Base-by-base conservation (phyloP, 53 echinoderm and acorn worm genomes). In the Actinopyga echinites region DNA sequence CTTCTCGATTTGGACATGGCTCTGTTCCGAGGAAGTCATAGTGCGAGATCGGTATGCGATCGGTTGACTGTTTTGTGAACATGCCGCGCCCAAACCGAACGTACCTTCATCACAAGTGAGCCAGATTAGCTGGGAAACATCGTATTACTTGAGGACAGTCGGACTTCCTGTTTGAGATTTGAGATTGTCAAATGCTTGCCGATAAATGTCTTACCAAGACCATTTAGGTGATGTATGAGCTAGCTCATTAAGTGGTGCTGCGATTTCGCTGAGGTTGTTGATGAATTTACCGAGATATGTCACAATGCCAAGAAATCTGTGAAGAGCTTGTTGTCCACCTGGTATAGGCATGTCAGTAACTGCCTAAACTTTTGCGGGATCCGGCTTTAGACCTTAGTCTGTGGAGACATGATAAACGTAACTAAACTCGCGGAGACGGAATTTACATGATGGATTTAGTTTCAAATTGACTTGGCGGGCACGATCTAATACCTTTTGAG, bases 331-430 rank as follows among this genome's bases (percentile, higher is more conserved):
- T 23, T 35, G 40, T 35, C 40, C 54, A 0, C 78, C 67, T 12
- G 89, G 67, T 15, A 45, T 29, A 13, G 74, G 89, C 83, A 88
- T 83, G 44, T 79, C 84, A 10, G 64, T 43, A 31, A 88, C 64
- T 38, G 83, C 88, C 19, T 60, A 61, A 60, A 88, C 62, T 83
- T 88, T 88, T 15, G 75, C 84, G 17, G 89, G 90, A 55, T 90
- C 86, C 24, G 88, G 74, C 31, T 82, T 57, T 6, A 88, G 36
- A 32, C 75, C 88, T 28, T 78, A 36, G 15, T 66, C 61, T 42
- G 90, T 82, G 82, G 86, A 69, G 35, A 90, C 37, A 44, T 90
- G 83, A 63, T 83, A 85, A 42, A 90, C 86, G 31, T 82, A 82
- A 4, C 49, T 67, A 5, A 90, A 82, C 44, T 86, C 62, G 13